A percentile compares a stretch with the other conserved stretches of the same genome.
Conservation (phyloP, 2,113 vertebrate species). For the Acinonyx jubatus region DNA sequence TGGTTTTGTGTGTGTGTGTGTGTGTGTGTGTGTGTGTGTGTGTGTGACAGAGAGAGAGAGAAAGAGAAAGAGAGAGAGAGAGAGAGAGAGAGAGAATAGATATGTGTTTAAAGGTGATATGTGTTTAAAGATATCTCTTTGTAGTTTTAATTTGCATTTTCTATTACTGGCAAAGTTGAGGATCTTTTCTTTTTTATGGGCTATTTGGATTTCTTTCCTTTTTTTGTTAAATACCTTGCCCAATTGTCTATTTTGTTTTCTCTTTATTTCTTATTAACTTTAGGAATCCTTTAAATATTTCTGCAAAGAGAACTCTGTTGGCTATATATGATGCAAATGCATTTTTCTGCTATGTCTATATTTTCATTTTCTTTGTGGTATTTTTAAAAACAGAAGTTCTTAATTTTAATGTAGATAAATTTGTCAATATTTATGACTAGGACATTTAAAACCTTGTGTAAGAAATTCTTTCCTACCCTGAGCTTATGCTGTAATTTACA, state of each 20-base stretch:
- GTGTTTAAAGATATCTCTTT: not conserved
- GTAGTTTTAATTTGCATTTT: constrained; percentile 28
- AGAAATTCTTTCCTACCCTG: not conserved
- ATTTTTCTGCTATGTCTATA: not conserved
- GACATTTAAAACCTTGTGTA: not conserved
- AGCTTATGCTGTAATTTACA: not conserved
- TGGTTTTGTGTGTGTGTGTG: not conserved
- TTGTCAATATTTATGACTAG: constrained; percentile 28
- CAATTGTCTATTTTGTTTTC: not conserved
- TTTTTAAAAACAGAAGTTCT: not conserved
- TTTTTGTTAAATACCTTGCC: not conserved
- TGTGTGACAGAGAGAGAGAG: no score
- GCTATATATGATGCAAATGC: not conserved
- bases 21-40: not conserved
- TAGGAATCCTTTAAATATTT: not conserved
- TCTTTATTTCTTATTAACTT: not conserved
- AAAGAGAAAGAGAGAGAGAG: no score
- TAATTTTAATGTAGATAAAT: not conserved
- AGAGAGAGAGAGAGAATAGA: not conserved
- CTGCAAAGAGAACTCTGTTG: not conserved
- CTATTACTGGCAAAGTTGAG: not conserved
- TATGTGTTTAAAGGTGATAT: not conserved
- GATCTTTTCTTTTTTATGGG: not conserved
- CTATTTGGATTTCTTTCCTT: not conserved
- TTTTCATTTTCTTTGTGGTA: constrained; percentile 37